These are phyloP conservation scores for Drosophila algonquin DNA, from an alignment of 2,888 invertebrate genomes.

Conservation along the genomic window DNA sequence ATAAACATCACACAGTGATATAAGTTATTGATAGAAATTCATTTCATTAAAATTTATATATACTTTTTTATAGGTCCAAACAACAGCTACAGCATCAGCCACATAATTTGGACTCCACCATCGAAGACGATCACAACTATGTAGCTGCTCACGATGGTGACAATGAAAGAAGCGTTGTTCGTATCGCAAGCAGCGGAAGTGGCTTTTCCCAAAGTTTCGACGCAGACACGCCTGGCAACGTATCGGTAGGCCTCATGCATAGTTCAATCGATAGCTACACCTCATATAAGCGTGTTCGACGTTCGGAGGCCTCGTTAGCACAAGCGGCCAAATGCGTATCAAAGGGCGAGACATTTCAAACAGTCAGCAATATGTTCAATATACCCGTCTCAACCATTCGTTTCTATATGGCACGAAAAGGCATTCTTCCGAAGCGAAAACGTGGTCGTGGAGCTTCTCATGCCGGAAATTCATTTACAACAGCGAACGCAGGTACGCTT, in stretches of 20 bases:
- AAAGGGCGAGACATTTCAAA: constrained; percentile 94
- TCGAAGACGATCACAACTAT: constrained; percentile 81
- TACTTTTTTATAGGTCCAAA: constrained; percentile 13
- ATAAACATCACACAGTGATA: neutral
- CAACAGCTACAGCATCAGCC: constrained; percentile 40
- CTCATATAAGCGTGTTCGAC: constrained; percentile 86
- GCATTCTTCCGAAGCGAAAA: constrained; percentile 91
- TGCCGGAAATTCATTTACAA: constrained; percentile 65
- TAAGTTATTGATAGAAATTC: neutral
- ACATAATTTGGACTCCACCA: constrained; percentile 70
- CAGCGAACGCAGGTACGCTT: constrained; percentile 44
- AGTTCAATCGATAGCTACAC: constrained; percentile 69
- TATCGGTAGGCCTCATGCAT: constrained; percentile 62
- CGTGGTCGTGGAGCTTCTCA: constrained; percentile 88
- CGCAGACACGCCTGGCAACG: constrained; percentile 72
- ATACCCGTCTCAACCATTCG: constrained; percentile 94
- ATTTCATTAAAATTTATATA: neutral
- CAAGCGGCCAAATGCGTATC: constrained; percentile 93
- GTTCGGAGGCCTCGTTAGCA: constrained; percentile 90
- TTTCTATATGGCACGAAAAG: constrained; percentile 94
- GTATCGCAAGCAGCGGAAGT: constrained; percentile 32
- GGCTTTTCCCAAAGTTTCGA: constrained; percentile 65
- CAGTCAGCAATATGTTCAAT: constrained; percentile 93
- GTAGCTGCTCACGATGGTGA: constrained; percentile 81
- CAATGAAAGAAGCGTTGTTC: constrained; percentile 72